phyloP scores from a whole-genome alignment of 2,113 vertebrate genomes.

The Hippocampus abdominalis region DNA sequence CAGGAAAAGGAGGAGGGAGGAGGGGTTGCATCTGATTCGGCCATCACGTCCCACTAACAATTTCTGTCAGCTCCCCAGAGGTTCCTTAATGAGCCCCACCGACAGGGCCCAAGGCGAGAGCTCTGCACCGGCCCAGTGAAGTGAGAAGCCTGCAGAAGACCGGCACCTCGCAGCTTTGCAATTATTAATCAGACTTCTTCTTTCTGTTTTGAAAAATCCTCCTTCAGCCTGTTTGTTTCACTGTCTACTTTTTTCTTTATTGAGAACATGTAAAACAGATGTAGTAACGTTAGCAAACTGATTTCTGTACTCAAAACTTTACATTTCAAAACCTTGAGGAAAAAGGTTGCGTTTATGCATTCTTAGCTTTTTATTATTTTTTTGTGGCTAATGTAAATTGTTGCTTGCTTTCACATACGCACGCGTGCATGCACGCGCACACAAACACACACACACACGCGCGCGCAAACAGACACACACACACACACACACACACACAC shows the following conservation, averaged over 20 bases:
- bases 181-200: constrained; percentile 86
- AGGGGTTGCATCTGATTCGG: constrained; percentile 69
- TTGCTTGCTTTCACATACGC: neutral
- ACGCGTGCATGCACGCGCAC: neutral
- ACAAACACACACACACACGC: constrained; percentile 6
- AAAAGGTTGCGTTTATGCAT: neutral
- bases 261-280: neutral
- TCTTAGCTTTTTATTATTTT: neutral
- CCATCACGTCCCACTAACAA: constrained; percentile 89
- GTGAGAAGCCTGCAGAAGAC: constrained; percentile 83
- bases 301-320: neutral
- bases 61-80: constrained; percentile 87
- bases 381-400: neutral
- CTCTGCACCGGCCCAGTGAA: constrained; percentile 82
- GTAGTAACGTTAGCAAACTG: no score
- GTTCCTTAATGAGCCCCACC: constrained; percentile 91
- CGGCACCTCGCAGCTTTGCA: constrained; percentile 84
- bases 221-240: neutral
- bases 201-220: neutral
- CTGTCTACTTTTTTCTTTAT: constrained; percentile 11
- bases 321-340: neutral
- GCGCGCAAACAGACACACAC: constrained; percentile 11
- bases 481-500: constrained; percentile 16
- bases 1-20: constrained; percentile 1
- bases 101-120: constrained; percentile 91